Conservation (phyloP, 2,797 vertebrate species). For the Semaprochilodus insignis region DNA sequence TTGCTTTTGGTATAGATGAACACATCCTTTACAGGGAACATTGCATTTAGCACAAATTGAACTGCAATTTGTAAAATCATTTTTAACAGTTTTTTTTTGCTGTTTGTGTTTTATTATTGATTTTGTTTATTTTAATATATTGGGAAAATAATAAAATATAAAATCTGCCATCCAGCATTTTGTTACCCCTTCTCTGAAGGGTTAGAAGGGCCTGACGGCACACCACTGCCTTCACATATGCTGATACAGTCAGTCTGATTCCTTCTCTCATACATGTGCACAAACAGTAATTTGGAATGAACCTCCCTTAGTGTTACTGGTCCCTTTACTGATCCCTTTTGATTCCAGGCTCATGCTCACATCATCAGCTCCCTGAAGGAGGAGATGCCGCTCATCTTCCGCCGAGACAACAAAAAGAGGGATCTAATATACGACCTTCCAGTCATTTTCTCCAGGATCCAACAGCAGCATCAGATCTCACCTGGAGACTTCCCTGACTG, state of each 20-base stretch:
- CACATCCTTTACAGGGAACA: no score
- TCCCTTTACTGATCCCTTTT: not conserved
- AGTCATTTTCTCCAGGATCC: conserved; percentile 87
- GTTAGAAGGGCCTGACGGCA: no score
- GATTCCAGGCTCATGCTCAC: conserved; percentile 85
- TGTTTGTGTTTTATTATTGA: no score
- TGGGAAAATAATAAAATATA: no score
- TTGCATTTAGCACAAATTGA: no score
- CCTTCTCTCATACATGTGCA: not conserved
- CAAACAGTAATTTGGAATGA: not conserved
- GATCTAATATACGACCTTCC: conserved; percentile 87
- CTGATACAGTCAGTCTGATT: not conserved
- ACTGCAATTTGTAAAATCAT: no score
- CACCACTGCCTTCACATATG: not conserved
- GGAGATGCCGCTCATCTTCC: conserved; percentile 90
- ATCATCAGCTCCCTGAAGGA: conserved; percentile 89
- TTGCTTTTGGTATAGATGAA: no score
- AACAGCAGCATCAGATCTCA: conserved; percentile 87
- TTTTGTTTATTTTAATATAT: no score
- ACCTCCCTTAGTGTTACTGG: not conserved
- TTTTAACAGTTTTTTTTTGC: no score
- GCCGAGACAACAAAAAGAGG: conserved; percentile 89
- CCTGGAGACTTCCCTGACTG: conserved; percentile 91
- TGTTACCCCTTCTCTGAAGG: no score
- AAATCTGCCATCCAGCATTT: no score